phyloP scores from a whole-genome alignment of 2,797 vertebrate genomes.

The Nyctibius grandis region DNA sequence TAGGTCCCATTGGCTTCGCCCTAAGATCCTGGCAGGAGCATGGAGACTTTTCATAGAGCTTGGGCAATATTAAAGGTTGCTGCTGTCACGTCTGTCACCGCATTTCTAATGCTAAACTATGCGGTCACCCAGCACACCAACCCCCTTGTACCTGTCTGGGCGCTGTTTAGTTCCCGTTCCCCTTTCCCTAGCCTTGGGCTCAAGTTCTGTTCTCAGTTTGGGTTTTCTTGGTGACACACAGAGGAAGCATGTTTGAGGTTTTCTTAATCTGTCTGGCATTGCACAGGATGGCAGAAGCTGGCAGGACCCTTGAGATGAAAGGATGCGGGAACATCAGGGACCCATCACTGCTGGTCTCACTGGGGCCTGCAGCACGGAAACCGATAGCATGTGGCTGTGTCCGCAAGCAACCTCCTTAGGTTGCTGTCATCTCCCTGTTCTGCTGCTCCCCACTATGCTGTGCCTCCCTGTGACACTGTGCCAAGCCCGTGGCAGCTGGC shows the following conservation, averaged over 20 bases:
- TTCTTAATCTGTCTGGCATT: not conserved
- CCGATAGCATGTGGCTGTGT: not conserved
- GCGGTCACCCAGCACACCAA: fast-evolving
- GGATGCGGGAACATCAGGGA: not conserved
- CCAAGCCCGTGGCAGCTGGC: not conserved
- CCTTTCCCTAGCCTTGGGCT: not conserved
- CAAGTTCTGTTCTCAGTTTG: not conserved
- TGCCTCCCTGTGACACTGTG: not conserved
- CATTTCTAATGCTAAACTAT: not conserved
- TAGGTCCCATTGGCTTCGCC: not conserved
- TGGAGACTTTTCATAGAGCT: not conserved
- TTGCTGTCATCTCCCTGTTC: not conserved
- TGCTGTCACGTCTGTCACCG: not conserved
- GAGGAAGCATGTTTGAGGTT: not conserved
- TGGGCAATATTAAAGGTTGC: not conserved
- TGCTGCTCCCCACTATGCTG: not conserved
- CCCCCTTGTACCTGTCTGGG: not conserved
- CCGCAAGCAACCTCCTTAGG: not conserved
- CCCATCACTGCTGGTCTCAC: not conserved
- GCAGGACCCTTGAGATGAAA: not conserved
- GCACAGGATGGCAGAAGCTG: not conserved
- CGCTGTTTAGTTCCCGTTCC: not conserved
- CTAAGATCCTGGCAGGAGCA: not conserved
- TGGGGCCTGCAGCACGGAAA: not conserved
- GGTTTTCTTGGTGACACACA: not conserved